A percentile compares a stretch with the other conserved stretches of the same genome.
Evolutionary conservation across 2,888 invertebrate species (phyloP).

Genomic region (Sturmia bella): DNA sequence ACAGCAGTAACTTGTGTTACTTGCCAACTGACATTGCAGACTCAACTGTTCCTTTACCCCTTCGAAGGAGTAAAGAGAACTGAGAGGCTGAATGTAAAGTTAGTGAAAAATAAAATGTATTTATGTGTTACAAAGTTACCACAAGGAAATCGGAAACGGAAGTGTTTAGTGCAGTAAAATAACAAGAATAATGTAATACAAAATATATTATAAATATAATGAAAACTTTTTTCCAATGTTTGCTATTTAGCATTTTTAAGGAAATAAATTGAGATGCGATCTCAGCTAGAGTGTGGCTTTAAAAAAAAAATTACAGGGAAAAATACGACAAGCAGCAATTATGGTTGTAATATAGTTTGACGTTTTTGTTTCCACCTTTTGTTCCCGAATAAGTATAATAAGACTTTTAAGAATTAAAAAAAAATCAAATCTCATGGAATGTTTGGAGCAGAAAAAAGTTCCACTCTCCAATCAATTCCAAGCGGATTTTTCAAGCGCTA

Average conservation of each 20-base stretch:
- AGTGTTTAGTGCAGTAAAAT: slow-evolving; percentile 53
- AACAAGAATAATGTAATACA: slow-evolving; percentile 27
- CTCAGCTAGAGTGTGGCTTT: not conserved
- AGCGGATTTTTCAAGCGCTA: too few species aligned
- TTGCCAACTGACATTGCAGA: not conserved
- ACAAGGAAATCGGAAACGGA: slow-evolving; percentile 59
- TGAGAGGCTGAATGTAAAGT: not conserved
- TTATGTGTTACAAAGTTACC: slow-evolving; percentile 47
- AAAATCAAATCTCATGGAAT: too few species aligned
- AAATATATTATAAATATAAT: slow-evolving; percentile 24
- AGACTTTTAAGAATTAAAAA: too few species aligned
- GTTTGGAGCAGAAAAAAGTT: too few species aligned
- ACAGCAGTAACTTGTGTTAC: slow-evolving; percentile 15
- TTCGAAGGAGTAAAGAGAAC: not conserved
- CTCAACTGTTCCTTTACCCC: slow-evolving; percentile 27
- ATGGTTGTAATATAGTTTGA: too few species aligned
- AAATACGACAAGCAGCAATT: not conserved
- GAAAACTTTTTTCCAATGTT: slow-evolving; percentile 30
- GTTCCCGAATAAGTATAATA: too few species aligned
- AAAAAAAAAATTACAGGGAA: not conserved
- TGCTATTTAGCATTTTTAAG: slow-evolving; percentile 3
- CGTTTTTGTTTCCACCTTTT: too few species aligned
- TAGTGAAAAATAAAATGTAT: slow-evolving; percentile 27
- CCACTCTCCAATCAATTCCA: too few species aligned
- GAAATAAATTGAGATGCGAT: slow-evolving; percentile 1